Evolutionary conservation across 1,140 invertebrate species (phyloP).

Genomic region (Leptonema lineaticorne): DNA sequence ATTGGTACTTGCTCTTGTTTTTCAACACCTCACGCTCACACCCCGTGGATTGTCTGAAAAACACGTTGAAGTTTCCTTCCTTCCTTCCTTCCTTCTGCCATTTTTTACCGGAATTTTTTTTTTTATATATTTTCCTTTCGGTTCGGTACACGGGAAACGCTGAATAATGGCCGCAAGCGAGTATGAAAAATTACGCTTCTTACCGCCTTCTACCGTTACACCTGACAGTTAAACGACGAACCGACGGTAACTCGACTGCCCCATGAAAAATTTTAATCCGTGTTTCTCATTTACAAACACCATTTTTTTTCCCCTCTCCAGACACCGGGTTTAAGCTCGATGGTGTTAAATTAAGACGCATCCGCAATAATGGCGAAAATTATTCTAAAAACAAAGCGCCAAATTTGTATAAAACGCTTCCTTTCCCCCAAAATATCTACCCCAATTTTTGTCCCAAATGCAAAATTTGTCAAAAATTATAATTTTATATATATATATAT

Average conservation of each 20-base stretch:
- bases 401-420: too few relatives aligned
- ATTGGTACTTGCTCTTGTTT: constrained; percentile 40
- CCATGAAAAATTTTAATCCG: constrained; percentile 20
- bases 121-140: too few relatives aligned
- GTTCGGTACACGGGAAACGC: constrained; percentile 23
- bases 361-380: too few relatives aligned
- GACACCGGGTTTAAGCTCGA: too few relatives aligned
- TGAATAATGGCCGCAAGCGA: constrained; percentile 39
- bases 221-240: too few relatives aligned
- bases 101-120: constrained; percentile 38
- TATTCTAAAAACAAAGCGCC: too few relatives aligned
- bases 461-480: too few relatives aligned
- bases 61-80: too few relatives aligned
- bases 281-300: background rate
- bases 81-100: constrained; percentile 18
- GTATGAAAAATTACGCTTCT: constrained; percentile 42
- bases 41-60: background rate
- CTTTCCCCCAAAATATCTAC: too few relatives aligned
- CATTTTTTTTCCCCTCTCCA: background rate
- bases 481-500: too few relatives aligned
- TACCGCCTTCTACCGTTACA: constrained; percentile 32
- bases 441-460: too few relatives aligned
- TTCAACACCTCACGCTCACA: constrained; percentile 38
- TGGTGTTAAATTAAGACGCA: too few relatives aligned
- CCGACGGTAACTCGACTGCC: constrained; percentile 12